phyloP scores from a whole-genome alignment of 2,888 invertebrate species.

The Eilema caniola region DNA sequence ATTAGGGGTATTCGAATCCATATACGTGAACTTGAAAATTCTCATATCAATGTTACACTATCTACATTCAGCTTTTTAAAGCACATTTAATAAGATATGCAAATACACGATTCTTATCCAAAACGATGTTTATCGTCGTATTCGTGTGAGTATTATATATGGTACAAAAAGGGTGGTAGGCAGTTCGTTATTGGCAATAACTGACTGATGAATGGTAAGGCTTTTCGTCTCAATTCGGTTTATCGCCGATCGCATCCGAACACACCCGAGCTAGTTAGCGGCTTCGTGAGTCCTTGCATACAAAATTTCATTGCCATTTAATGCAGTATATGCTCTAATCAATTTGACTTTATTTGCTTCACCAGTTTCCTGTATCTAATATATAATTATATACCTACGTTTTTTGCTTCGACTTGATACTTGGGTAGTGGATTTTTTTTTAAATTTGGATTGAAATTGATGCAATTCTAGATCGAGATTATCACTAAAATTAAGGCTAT shows the following conservation, averaged over 20 bases:
- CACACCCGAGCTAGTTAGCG: slow-evolving; percentile 78
- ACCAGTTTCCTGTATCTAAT: neutral
- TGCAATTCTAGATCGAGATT: neutral
- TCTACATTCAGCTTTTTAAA: slow-evolving; percentile 37
- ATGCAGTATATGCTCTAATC: neutral
- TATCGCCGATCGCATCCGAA: slow-evolving; percentile 80
- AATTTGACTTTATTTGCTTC: neutral
- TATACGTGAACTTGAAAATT: neutral
- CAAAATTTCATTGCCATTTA: slow-evolving; percentile 27
- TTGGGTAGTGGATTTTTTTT: neutral
- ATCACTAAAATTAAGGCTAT: too few relatives aligned
- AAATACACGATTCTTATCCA: slow-evolving; percentile 58
- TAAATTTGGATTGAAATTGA: neutral
- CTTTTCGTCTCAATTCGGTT: slow-evolving; percentile 84
- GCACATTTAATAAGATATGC: slow-evolving; percentile 55
- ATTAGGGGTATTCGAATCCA: neutral
- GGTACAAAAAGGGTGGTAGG: slow-evolving; percentile 72
- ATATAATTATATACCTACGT: neutral
- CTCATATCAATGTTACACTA: slow-evolving; percentile 7
- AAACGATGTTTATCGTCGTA: slow-evolving; percentile 67
- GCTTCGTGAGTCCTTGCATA: slow-evolving; percentile 57
- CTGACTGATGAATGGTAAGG: slow-evolving; percentile 84
- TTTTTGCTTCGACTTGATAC: neutral
- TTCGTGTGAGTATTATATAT: slow-evolving; percentile 74
- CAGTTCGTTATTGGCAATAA: slow-evolving; percentile 80